A percentile compares a stretch with the other conserved stretches of the same genome.
phyloP scores from a whole-genome alignment of 1,140 invertebrate genomes.

The Latrodectus geometricus region DNA sequence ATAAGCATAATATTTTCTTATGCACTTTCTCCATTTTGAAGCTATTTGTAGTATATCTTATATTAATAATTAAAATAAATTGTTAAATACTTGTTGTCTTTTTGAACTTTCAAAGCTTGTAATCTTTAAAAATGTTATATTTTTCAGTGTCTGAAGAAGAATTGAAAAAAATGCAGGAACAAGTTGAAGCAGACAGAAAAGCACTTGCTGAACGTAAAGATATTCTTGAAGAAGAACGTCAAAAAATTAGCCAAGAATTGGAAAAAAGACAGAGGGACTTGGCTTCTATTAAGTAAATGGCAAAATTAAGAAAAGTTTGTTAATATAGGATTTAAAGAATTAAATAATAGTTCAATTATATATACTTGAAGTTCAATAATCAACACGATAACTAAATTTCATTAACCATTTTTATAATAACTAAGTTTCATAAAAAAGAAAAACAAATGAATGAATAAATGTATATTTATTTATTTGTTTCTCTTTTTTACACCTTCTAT shows the following conservation, averaged over 20 bases:
- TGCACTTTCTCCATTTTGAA: background rate
- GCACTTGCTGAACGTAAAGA: conserved; percentile 72
- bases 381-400: too few species aligned
- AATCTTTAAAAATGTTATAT: background rate
- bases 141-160: conserved; percentile 69
- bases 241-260: conserved; percentile 73
- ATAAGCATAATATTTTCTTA: background rate
- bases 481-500: too few species aligned
- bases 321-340: too few species aligned
- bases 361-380: too few species aligned
- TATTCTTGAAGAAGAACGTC: conserved; percentile 77
- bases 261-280: conserved; percentile 72
- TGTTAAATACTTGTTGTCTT: background rate
- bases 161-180: conserved; percentile 70
- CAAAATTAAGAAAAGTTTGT: too few species aligned
- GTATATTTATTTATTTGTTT: too few species aligned
- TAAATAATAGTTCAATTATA: too few species aligned
- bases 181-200: conserved; percentile 72
- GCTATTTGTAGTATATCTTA: background rate
- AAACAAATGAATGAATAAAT: too few species aligned
- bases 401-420: too few species aligned
- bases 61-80: too few species aligned
- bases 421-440: too few species aligned
- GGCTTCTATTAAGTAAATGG: conserved; percentile 70
- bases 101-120: too few species aligned